phyloP scores from a whole-genome alignment of 2,888 invertebrate species.

The Eupithecia subfuscata region DNA sequence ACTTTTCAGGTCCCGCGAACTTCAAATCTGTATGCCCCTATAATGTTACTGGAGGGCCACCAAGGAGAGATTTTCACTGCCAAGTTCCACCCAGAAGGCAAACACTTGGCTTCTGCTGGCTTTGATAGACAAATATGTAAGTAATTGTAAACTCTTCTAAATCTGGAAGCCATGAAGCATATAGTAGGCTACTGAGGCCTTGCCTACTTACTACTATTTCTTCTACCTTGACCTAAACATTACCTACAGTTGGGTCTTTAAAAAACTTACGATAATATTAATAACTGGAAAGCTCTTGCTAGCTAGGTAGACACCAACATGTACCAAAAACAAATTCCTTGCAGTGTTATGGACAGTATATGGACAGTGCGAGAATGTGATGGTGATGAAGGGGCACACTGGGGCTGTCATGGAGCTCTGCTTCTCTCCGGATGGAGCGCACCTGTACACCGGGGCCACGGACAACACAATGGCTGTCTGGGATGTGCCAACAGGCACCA shows the following conservation, averaged over 20 bases:
- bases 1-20: constrained; percentile 88
- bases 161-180: background rate
- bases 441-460: constrained; percentile 95
- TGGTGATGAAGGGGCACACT: constrained; percentile 96
- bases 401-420: constrained; percentile 98
- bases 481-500: constrained; percentile 95
- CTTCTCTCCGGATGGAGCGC: constrained; percentile 92
- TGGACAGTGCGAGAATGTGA: constrained; percentile 98
- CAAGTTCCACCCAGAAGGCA: constrained; percentile 98
- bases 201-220: background rate
- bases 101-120: constrained; percentile 96
- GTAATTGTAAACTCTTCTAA: constrained; percentile 61
- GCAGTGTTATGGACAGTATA: constrained; percentile 97
- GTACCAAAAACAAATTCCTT: constrained; percentile 47
- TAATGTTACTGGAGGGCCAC: constrained; percentile 98
- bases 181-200: background rate
- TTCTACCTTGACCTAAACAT: background rate
- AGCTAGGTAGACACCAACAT: background rate
- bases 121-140: constrained; percentile 98
- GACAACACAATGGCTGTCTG: constrained; percentile 98
- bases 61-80: constrained; percentile 97
- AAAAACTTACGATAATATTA: background rate
- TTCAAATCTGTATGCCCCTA: constrained; percentile 95
- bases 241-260: background rate
- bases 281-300: background rate